Evolutionary conservation across 1,140 invertebrate species (phyloP).

Genomic region (Neotoxoptera formosana): DNA sequence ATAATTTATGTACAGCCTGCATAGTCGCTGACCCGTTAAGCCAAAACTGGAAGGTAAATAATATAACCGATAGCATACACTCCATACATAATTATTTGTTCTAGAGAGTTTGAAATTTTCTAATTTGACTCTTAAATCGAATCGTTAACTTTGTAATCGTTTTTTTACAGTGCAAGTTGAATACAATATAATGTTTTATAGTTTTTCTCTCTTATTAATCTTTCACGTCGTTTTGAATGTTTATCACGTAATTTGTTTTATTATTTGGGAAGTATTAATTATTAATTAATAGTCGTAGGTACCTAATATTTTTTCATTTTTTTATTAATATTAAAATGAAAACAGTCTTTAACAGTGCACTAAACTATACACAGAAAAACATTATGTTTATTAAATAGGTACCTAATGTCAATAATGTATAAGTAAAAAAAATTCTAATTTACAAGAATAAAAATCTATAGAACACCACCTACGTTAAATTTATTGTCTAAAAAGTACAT

Average conservation of each 20-base stretch:
- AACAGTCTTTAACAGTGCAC: background rate
- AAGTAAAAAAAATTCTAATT: background rate
- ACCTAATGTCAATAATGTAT: background rate
- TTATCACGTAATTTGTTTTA: background rate
- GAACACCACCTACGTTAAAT: background rate
- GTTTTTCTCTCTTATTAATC: background rate
- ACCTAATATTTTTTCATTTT: background rate
- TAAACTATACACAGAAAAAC: background rate
- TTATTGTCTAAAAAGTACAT: background rate
- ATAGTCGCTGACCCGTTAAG: background rate
- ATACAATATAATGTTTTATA: background rate
- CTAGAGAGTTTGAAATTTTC: background rate
- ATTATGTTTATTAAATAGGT: background rate
- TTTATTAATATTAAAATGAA: background rate
- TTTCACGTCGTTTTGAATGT: background rate
- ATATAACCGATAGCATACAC: background rate
- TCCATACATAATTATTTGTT: background rate
- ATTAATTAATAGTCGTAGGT: background rate
- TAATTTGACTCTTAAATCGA: background rate
- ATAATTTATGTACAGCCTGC: constrained; percentile 3
- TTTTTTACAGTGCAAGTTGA: background rate
- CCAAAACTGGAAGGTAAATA: background rate
- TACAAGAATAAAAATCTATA: background rate
- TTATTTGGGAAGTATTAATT: background rate
- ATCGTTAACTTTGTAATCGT: background rate